Evolutionary conservation across 2,888 invertebrate genomes (phyloP).

Genomic region (Nipponacmea schrenckii): DNA sequence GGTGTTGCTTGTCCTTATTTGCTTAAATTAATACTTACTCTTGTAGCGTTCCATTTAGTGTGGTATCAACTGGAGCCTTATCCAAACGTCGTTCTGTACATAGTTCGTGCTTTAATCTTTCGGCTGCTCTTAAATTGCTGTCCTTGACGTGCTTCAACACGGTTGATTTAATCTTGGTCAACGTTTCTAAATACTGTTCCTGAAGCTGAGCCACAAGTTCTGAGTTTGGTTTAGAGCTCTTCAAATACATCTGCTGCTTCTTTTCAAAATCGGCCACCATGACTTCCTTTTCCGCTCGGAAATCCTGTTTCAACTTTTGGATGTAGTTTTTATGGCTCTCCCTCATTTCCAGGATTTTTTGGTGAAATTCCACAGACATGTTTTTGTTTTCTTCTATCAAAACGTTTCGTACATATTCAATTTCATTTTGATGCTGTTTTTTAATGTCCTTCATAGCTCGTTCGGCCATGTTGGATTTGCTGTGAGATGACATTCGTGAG

Average conservation of each 20-base stretch:
- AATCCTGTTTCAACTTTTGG: slow-evolving; percentile 51
- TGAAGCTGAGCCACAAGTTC: slow-evolving; percentile 40
- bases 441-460: neutral
- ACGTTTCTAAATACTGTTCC: slow-evolving; percentile 52
- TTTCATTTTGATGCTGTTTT: neutral
- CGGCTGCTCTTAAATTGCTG: slow-evolving; percentile 49
- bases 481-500: neutral
- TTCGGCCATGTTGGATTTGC: neutral
- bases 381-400: slow-evolving; percentile 10
- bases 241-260: slow-evolving; percentile 18
- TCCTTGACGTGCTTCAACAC: slow-evolving; percentile 56
- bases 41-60: slow-evolving; percentile 42
- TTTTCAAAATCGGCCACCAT: neutral
- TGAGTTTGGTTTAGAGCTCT: slow-evolving; percentile 31
- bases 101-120: slow-evolving; percentile 38
- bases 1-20: neutral
- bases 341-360: slow-evolving; percentile 42
- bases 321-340: slow-evolving; percentile 54
- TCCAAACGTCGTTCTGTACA: slow-evolving; percentile 41
- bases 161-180: slow-evolving; percentile 56
- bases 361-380: neutral
- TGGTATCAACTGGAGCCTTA: slow-evolving; percentile 37
- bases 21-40: slow-evolving; percentile 31
- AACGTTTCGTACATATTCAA: neutral
- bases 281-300: neutral